Conservation (phyloP, 1,140 invertebrate genomes). For the Bombus fervidus region DNA sequence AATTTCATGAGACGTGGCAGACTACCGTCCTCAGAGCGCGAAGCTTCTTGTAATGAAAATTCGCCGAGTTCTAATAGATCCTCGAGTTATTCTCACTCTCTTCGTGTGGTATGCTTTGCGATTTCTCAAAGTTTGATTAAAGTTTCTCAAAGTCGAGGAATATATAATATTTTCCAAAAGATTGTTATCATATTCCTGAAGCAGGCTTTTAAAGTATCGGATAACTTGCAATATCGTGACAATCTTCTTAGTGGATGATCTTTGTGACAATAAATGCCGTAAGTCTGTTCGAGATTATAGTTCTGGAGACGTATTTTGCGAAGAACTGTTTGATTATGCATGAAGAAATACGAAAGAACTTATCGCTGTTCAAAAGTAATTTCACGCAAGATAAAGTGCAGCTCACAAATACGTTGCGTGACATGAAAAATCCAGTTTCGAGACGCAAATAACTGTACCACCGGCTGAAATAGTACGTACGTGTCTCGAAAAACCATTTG, state of each 20-base stretch:
- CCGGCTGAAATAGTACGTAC: slow-evolving; percentile 9
- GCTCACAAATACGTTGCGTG: not conserved
- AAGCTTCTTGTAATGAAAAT: not conserved
- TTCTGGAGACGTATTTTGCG: too few relatives aligned
- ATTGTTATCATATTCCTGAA: too few relatives aligned
- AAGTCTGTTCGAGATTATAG: not conserved
- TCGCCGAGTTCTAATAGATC: not conserved
- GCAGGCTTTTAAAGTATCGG: not conserved
- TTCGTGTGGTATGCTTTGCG: too few relatives aligned
- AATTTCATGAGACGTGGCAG: not conserved
- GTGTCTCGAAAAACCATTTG: slow-evolving; percentile 9
- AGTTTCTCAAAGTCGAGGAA: not conserved
- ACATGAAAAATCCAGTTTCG: slow-evolving; percentile 36
- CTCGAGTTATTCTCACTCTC: not conserved
- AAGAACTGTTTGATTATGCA: not conserved
- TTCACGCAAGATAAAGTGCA: not conserved
- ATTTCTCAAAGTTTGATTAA: not conserved
- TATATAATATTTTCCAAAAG: too few relatives aligned
- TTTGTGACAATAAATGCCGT: not conserved
- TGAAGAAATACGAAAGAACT: not conserved
- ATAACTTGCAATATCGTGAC: not conserved
- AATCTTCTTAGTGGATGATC: not conserved
- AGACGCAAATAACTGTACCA: slow-evolving; percentile 17
- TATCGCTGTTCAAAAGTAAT: not conserved
- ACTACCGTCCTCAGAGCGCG: not conserved